phyloP scores from a whole-genome alignment of 2,888 invertebrate genomes.

The Eilema caniola region DNA sequence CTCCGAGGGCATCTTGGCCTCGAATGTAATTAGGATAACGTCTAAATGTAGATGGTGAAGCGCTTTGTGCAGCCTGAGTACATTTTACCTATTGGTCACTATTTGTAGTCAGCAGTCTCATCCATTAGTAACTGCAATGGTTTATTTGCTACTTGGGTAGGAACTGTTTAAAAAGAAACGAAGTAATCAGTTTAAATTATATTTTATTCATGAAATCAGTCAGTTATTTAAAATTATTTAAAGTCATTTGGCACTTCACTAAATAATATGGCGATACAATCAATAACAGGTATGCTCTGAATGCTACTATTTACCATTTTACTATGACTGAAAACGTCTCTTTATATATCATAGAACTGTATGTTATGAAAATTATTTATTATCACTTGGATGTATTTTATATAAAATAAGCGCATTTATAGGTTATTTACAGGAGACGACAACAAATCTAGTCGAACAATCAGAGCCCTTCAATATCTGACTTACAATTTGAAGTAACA shows the following conservation, averaged over 20 bases:
- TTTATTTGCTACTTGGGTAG: not conserved
- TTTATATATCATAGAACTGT: constrained; percentile 25
- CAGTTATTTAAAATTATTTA: constrained; percentile 81
- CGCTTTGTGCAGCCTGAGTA: no score
- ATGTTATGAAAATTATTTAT: constrained; percentile 21
- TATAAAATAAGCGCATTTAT: constrained; percentile 48
- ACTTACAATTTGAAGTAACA: constrained; percentile 42
- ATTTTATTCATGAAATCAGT: constrained; percentile 74
- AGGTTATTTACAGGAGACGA: constrained; percentile 39
- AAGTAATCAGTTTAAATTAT: constrained; percentile 53
- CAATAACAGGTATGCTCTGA: constrained; percentile 57
- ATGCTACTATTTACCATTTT: constrained; percentile 29
- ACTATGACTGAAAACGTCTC: constrained; percentile 35
- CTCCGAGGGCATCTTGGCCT: no score
- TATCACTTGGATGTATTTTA: constrained; percentile 46
- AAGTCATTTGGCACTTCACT: constrained; percentile 85
- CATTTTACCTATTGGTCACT: no score
- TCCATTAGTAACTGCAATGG: not conserved
- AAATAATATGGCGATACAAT: constrained; percentile 79
- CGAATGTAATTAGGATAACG: no score
- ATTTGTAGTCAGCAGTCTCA: no score
- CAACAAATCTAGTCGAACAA: constrained; percentile 25
- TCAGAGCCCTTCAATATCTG: constrained; percentile 47
- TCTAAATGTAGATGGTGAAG: no score
- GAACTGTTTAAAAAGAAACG: constrained; percentile 15